Base-by-base conservation (phyloP, 2,888 invertebrate genomes). In the Cephus spinipes region DNA sequence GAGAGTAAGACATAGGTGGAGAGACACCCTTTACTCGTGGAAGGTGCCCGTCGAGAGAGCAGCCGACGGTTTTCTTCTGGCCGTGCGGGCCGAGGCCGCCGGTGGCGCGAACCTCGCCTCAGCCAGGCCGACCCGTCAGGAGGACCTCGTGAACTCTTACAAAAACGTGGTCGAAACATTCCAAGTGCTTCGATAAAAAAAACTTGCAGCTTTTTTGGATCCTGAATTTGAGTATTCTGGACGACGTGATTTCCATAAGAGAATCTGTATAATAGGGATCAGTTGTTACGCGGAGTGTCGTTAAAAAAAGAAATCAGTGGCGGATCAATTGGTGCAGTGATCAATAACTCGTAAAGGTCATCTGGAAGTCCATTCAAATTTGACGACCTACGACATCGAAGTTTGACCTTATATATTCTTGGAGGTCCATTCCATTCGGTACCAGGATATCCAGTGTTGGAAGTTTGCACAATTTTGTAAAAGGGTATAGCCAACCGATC, bases 51-150 rank as follows among this genome's bases (percentile, higher is more conserved):
- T 35, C 76, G 15, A 69, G 36, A 32, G 77, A 40, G 71, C 74
- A 74, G 15, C 33, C 74, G 74, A 69, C 73, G 77, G 74, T 77
- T 77, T 36, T 74, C 75, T 77, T 77, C 77, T 74, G 74, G 74
- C 71, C 77, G 75, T 77, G 30, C 74, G 77, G 74, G 77, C 77
- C 77, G 75, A 77, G 77, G 77, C 77, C 77, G 75, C 74, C 30
- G 73, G 12, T 23, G 33, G 32, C 35, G 77, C 71, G 33, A 31
- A 15, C 23, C 36, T 31, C 69, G 34, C 35, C 23, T 23, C 55
- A 23, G 55, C 55, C 55, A 55, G 55, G 55, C 55, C 55, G 55
- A 55, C 55, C 55, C 55, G 9, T 15, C 23, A 55, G 55, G 55
- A 55, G 55, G 23, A 55, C 55, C 23, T 55, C 23, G 55, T 55